Percentiles rank a stretch among this genome's conserved stretches.
These are phyloP conservation scores for Ceratoteleas bidentatus DNA, from an alignment of 1,140 invertebrate species.

Conservation along the genomic window DNA sequence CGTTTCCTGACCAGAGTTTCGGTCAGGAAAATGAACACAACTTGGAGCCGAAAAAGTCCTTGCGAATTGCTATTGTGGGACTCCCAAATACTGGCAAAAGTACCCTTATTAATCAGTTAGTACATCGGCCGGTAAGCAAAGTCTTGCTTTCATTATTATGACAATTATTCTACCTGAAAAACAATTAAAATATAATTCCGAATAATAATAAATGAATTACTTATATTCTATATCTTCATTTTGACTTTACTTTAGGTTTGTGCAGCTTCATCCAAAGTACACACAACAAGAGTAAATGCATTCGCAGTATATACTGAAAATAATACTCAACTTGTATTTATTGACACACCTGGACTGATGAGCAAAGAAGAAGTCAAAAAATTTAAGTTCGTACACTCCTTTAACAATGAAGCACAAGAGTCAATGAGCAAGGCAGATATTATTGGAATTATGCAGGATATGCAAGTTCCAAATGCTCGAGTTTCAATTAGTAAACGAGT, in stretches of 20 bases:
- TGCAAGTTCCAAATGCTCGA: conserved; percentile 86
- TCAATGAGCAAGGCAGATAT: conserved; percentile 89
- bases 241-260: conserved; percentile 85
- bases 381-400: conserved; percentile 85
- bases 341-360: conserved; percentile 93
- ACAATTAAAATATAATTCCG: conserved; percentile 8
- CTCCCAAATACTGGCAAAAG: conserved; percentile 97
- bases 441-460: conserved; percentile 93
- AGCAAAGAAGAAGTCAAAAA: conserved; percentile 85
- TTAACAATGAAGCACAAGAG: conserved; percentile 85
- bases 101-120: conserved; percentile 93
- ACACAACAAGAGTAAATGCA: conserved; percentile 90
- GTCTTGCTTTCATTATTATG: conserved; percentile 20
- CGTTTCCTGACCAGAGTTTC: background rate
- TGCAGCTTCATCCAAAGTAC: conserved; percentile 92
- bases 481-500: conserved; percentile 86
- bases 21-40: conserved; percentile 1
- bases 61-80: conserved; percentile 94
- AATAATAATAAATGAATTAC: background rate
- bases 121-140: conserved; percentile 87
- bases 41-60: conserved; percentile 80
- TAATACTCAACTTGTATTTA: conserved; percentile 92
- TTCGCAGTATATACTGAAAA: conserved; percentile 87
- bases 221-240: background rate
- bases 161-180: background rate